These are phyloP conservation scores for Lepus townsendii DNA, from an alignment of 2,797 vertebrate genomes.

Conservation along the genomic window DNA sequence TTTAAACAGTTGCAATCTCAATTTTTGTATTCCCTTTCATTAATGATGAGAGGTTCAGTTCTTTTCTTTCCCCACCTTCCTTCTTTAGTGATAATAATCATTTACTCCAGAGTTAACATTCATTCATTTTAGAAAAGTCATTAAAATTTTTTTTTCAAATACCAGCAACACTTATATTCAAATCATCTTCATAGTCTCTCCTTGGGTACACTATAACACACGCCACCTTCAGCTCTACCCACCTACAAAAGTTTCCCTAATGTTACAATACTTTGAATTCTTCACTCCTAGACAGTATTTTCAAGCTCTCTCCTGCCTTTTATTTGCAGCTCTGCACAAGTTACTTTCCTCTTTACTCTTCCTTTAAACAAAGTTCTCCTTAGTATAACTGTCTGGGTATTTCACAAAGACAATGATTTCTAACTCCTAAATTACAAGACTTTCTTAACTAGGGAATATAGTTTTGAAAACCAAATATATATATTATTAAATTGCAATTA, in stretches of 20 bases:
- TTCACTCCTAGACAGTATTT: background rate
- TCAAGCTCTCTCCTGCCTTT: background rate
- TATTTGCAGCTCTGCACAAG: background rate
- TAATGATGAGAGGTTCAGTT: background rate
- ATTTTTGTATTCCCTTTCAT: conserved; percentile 21
- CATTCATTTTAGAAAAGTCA: background rate
- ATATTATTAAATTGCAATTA: background rate
- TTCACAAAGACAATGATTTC: conserved; percentile 39
- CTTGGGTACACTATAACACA: background rate
- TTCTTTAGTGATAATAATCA: background rate
- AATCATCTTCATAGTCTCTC: background rate
- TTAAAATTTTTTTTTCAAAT: conserved; percentile 10
- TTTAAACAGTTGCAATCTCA: background rate
- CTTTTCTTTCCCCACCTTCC: background rate
- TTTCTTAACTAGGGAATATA: conserved; percentile 21
- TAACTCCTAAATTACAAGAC: background rate
- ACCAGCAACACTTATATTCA: background rate
- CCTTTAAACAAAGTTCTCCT: background rate
- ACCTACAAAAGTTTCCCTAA: background rate
- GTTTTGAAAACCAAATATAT: background rate
- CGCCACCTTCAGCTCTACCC: background rate
- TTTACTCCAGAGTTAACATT: conserved; percentile 30
- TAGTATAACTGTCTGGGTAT: background rate
- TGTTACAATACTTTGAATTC: background rate
- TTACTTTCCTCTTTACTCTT: background rate